Evolutionary conservation across 2,113 vertebrate genomes (phyloP).

Genomic region (mouse (Mus musculus)): GRCm39 chr6:108608001-108608500

Average conservation of each 20-base stretch:
- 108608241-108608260: not conserved
- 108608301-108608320: not conserved
- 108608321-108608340: not conserved
- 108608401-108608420: not conserved
- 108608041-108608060: not conserved
- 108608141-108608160: not conserved
- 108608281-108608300: not conserved
- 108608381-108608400: not conserved
- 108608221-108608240: not conserved
- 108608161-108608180: not conserved
- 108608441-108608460: not conserved
- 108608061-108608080: not conserved
- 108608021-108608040: not conserved
- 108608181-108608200: not conserved
- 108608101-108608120: constrained; percentile 19
- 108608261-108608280: not conserved
- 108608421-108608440: not conserved
- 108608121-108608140: not conserved
- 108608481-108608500: not conserved
- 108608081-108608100: not conserved
- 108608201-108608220: not conserved
- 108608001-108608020: not conserved
- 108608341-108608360: not conserved
- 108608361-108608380: not conserved
- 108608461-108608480: not conserved